Base-by-base conservation (phyloP, 2,797 vertebrate genomes). In the Paramormyrops hopkinsi region DNA sequence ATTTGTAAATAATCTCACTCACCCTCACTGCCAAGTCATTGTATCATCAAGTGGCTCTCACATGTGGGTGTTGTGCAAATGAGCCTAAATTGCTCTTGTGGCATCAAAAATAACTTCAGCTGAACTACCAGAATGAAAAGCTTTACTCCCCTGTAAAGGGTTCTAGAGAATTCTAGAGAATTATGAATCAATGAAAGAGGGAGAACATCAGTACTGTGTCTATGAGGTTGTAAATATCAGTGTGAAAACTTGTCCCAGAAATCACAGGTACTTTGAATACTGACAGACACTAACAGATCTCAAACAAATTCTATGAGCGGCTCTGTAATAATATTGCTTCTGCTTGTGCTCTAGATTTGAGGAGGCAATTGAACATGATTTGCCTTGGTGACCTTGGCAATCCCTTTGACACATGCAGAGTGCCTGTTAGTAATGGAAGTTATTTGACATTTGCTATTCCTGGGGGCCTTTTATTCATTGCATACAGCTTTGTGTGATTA, bases 401-500 rank as follows among this genome's bases (percentile, higher is more conserved):
- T 59, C 53, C 76, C 41, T 41, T 59, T 83, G 50, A 41, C 4
- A 56, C 50, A 22, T 88, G 48, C 51, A 88, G 53, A 88, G 73
- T 88, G 90, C 69, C 88, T 90, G 69, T 93, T 93, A 94, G 91
- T 94, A 91, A 93, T 92, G 93, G 85, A 88, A 91, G 92, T 91
- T 93, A 92, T 93, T 92, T 87, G 90, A 92, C 90, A 91, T 89
- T 89, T 93, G 73, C 89, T 92, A 90, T 76, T 93, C 91, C 92
- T 91, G 90, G 88, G 44, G 90, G 89, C 87, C 90, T 54, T 22
- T 88, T 89, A 92, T 91, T 51, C 82, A 2, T 83, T 12, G 22
- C 73, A 54, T 33, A 48, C 50, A 76, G 51, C 25, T 50, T 29
- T 85, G 48, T 33, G 46, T 46, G 22, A 48, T 46, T 85, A 79